Evolutionary conservation across 2,888 invertebrate genomes (phyloP), one percentile per base, ranked within the genome.

Genomic region (Drosophila longiperda): DNA sequence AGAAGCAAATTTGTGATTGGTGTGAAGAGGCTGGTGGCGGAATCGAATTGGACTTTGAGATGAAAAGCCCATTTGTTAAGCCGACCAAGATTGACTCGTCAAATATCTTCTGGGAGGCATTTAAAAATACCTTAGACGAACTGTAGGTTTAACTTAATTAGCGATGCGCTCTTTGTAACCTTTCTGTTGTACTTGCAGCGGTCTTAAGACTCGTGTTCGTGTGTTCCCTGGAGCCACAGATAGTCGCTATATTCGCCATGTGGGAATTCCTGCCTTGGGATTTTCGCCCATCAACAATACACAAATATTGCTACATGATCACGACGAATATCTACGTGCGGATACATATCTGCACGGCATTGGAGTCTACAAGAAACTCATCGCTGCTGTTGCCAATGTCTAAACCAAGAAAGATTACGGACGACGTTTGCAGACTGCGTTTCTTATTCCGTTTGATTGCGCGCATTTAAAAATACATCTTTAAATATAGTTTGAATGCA

Each of bases 211-310:
- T 78, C 95, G 95, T 75, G 94, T 94, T 59, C 95, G 96, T 80
- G 96, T 98, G 61, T 98, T 98, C 91, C 96, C 98, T 0, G 99
- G 97, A 2, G 98, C 96, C 32, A 98, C 99, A 0, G 99, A 99
- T 91, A 96, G 97, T 89, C 95, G 98, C 74, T 98, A 95, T 90
- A 92, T 98, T 3, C 95, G 99, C 87, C 93, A 94, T 94, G 94
- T 48, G 36, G 97, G 97, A 12, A 95, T 97, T 65, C 97, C 97
- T 6, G 98, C 98, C 0, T 94, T 99, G 73, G 97, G 99, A 32
- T 98, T 99, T 93, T 98, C 98, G 0, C 98, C 99, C 0, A 97
- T 98, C 94, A 96, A 96, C 88, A 95, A 96, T 87, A 98, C 98
- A 0, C 96, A 96, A 0, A 95, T 98, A 2, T 94, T 97, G 8